Evolutionary conservation across 2,797 vertebrate species (phyloP), one percentile per base, ranked within the genome.

Genomic region (Sciaenops ocellatus): DNA sequence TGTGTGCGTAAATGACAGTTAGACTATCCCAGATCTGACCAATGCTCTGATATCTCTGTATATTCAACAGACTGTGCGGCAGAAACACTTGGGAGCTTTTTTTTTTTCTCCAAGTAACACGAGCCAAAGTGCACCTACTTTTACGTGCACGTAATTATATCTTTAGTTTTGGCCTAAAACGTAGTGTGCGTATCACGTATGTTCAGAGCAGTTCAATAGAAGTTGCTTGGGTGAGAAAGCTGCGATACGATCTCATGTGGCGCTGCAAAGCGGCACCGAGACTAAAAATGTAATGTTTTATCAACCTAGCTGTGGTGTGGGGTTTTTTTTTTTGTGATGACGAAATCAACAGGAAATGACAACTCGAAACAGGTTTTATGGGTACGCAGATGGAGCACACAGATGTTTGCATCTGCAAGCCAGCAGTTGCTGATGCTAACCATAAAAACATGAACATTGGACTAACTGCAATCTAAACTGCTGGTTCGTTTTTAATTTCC

Each of bases 391-490:
- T 8, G 13, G 16, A 64, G 59, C 2, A 26, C 22, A 47, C 4
- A 57, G 34, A 56, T 79, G 69, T 41, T 79, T 28, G 47, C n/a
- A 63, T 47, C 20, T 26, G 15, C 26, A 41, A 50, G 44, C 44
- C 26, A 52, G 13, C 56, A 72, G 13, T 10, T 28, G 13, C 34
- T 11, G 42, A 7, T 65, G 24, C 28, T 72, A 41, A 48, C 41
- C 16, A 47, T 34, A 17, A 54, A 0, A 44, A 26, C n/a, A 51
- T 8, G 13, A 52, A 3, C 62, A 17, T 34, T 22, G 5, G 28
- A 50, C n/a, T 50, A 38, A 50, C 63, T 59, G 17, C 44, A 16
- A 28, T 69, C 41, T 46, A 51, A 41, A 26, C 60, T 11, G 24
- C 26, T 2, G 12, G 26, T 8, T 15, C 34, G 22, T 13, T 24